A percentile compares a stretch with the other conserved stretches of the same genome.
These are phyloP conservation scores for Lethrus apterus DNA, from an alignment of 1,140 invertebrate genomes.

Conservation along the genomic window DNA sequence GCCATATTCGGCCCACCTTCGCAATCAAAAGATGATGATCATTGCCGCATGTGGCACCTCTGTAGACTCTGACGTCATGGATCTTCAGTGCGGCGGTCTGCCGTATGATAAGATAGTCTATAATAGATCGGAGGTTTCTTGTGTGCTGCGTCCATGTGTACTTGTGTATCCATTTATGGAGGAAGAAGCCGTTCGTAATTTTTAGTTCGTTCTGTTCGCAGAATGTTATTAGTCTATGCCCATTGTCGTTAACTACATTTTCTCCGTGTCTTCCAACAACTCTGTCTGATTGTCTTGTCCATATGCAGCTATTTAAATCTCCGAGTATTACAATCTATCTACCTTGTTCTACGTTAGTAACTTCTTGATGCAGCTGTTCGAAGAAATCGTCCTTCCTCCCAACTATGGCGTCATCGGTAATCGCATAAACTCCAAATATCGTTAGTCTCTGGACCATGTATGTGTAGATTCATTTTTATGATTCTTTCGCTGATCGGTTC, in stretches of 20 bases:
- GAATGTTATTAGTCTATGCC: slow-evolving; percentile 10
- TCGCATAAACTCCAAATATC: background rate
- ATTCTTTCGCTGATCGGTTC: slow-evolving; percentile 9
- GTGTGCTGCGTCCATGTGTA: slow-evolving; percentile 13
- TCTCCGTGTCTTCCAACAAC: slow-evolving; percentile 15
- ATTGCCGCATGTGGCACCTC: slow-evolving; percentile 7
- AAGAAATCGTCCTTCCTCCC: slow-evolving; percentile 5
- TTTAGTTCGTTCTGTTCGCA: slow-evolving; percentile 14
- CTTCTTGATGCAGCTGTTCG: slow-evolving; percentile 1
- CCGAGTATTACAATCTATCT: too few relatives aligned
- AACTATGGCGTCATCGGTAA: background rate
- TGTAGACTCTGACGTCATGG: slow-evolving; percentile 2
- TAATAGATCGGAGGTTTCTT: background rate
- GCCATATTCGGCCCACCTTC: too few relatives aligned
- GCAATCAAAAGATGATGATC: slow-evolving; percentile 7
- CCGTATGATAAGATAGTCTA: background rate
- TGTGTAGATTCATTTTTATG: slow-evolving; percentile 6
- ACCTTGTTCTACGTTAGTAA: slow-evolving; percentile 8
- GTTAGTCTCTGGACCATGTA: background rate
- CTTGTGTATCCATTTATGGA: slow-evolving; percentile 16
- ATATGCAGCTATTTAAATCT: too few relatives aligned
- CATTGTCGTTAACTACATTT: slow-evolving; percentile 15
- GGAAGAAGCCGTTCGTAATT: slow-evolving; percentile 15
- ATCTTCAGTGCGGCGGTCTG: slow-evolving; percentile 1
- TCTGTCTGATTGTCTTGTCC: background rate